Evolutionary conservation across 2,888 invertebrate genomes (phyloP).

Genomic region (Pemphredon lugubris): DNA sequence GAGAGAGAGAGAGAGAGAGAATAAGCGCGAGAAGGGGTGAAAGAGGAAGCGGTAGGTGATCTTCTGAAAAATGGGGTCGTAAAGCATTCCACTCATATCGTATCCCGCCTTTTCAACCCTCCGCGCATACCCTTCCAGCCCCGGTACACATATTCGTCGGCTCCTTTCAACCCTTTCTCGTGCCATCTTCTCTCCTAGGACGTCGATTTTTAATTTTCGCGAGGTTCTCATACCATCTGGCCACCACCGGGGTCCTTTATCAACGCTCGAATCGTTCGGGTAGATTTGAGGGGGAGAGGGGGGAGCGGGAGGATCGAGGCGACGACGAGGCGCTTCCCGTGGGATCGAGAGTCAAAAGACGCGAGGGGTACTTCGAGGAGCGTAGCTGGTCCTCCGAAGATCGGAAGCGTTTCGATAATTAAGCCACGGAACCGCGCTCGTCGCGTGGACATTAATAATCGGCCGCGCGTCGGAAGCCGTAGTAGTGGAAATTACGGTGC

Average conservation of each 20-base stretch:
- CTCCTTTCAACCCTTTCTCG: constrained; percentile 55
- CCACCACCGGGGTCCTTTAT: constrained; percentile 12
- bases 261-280: neutral
- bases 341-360: too few relatives aligned
- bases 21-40: constrained; percentile 26
- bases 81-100: constrained; percentile 75
- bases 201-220: constrained; percentile 64
- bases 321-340: too few relatives aligned
- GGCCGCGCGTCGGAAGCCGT: too few relatives aligned
- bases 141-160: constrained; percentile 48
- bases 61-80: constrained; percentile 75
- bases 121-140: constrained; percentile 29
- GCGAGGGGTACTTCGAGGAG: too few relatives aligned
- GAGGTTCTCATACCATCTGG: constrained; percentile 45
- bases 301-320: too few relatives aligned
- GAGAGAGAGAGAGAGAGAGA: constrained; percentile 32
- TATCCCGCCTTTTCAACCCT: constrained; percentile 63
- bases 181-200: constrained; percentile 1
- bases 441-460: too few relatives aligned
- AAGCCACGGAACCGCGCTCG: too few relatives aligned
- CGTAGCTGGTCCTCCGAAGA: too few relatives aligned
- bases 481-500: too few relatives aligned
- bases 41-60: constrained; percentile 64
- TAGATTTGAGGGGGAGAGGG: too few relatives aligned
- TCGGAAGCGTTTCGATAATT: too few relatives aligned